Evolutionary conservation across 2,888 invertebrate genomes (phyloP), one percentile per base, ranked within the genome.

Genomic region (Latrodectus hesperus): DNA sequence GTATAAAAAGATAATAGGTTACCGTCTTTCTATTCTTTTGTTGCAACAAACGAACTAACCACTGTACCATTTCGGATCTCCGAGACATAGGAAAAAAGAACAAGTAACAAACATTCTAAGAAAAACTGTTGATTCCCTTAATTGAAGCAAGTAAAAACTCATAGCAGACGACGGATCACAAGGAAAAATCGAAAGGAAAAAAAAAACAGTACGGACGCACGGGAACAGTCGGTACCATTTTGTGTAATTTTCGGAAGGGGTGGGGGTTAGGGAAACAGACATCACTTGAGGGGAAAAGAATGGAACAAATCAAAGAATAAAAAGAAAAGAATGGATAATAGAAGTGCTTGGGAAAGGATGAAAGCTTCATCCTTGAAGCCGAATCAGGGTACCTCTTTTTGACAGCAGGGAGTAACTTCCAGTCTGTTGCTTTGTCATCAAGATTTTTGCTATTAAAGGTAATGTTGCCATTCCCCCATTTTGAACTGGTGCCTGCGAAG

Each of bases 391-490:
- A 38, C 38, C 38, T 38, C 38, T 38, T 73, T 67, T 26, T 79
- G 84, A 79, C 84, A 84, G 84, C 84, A 60, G 84, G 84, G 79
- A 49, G 72, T 38, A 38, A 38, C 38, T 38, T 38, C 64, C 51
- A 74, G 73, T 49, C 64, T n/a, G 74, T 60, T 74, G 79, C 75
- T 75, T 85, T 80, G 79, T 85, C 85, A 85, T 74, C 85, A 70
- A 64, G 74, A 72, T 80, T 80, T 68, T 68, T 81, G 81, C 38
- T 38, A 81, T 81, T 81, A 81, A 60, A 81, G 81, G 81, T 81
- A 84, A 84, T 84, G 77, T 78, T 73, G 78, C 73, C 53, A 51
- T 52, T 72, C 72, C 55, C 64, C 64, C 49, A 74, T 74, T 82
- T 68, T 17, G 55, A 26, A 60, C 53, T 70, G 22, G n/a, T 71